Percentiles rank a stretch among this genome's conserved stretches.
Evolutionary conservation across 2,113 vertebrate genomes (phyloP).

Genomic region (Cavia aperea): DNA sequence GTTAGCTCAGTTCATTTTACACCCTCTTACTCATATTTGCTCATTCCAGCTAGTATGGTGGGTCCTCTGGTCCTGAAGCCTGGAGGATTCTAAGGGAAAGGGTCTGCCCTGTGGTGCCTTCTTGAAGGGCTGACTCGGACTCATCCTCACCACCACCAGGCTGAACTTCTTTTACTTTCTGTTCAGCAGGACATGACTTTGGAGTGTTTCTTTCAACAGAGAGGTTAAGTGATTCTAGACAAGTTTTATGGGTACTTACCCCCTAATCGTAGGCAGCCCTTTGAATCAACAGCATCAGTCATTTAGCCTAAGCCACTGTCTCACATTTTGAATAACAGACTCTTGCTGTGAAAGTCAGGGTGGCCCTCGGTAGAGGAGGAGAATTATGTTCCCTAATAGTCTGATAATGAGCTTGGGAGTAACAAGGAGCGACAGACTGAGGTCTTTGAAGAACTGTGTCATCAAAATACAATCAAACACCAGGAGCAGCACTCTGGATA

Average conservation of each 20-base stretch:
- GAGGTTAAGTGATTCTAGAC: not conserved
- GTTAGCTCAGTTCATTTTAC: not conserved
- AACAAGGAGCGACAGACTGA: not conserved
- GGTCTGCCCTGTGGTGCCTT: not conserved
- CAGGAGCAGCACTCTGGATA: not conserved
- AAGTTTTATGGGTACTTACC: not conserved
- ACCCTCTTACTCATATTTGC: not conserved
- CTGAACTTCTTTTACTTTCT: not conserved
- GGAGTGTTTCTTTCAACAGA: not conserved
- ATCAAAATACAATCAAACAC: not conserved
- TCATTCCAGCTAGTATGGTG: not conserved
- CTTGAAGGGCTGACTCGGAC: not conserved
- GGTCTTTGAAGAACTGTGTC: not conserved
- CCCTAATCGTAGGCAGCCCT: not conserved
- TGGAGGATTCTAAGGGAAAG: not conserved
- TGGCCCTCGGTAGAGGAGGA: not conserved
- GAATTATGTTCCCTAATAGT: not conserved
- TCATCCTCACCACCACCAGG: not conserved
- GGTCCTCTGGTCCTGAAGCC: not conserved
- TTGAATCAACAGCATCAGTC: not conserved
- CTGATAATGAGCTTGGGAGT: not conserved
- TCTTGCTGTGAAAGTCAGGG: not conserved
- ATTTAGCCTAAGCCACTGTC: not conserved
- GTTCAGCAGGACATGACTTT: not conserved
- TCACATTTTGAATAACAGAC: not conserved